These are phyloP conservation scores for Crax fasciolata DNA, from an alignment of 2,797 vertebrate genomes.

Conservation along the genomic window DNA sequence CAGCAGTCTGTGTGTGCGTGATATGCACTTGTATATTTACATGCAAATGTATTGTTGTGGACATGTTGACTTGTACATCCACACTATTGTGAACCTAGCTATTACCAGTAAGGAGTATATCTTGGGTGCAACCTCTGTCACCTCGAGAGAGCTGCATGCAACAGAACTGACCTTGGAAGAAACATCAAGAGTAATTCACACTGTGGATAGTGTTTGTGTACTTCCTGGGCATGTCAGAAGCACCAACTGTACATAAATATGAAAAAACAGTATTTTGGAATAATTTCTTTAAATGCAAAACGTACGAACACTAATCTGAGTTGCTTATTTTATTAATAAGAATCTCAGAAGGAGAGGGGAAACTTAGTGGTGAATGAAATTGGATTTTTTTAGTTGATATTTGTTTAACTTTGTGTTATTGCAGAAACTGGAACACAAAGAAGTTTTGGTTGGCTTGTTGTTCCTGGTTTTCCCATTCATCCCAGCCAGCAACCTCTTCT, in stretches of 20 bases:
- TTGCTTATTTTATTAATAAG: neutral
- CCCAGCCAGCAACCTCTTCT: slow-evolving; percentile 97
- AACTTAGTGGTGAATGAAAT: slow-evolving; percentile 20
- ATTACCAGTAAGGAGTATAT: neutral
- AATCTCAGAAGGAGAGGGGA: slow-evolving; percentile 19
- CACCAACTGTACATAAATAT: neutral
- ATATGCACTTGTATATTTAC: neutral
- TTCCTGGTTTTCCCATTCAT: slow-evolving; percentile 97
- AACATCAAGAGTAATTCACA: neutral
- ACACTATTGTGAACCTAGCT: neutral
- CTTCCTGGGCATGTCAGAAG: neutral
- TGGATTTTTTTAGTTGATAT: slow-evolving; percentile 62
- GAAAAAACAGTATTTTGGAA: neutral
- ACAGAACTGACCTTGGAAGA: neutral
- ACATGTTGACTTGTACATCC: neutral
- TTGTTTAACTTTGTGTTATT: slow-evolving; percentile 81
- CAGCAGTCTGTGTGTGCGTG: neutral
- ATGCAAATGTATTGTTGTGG: neutral
- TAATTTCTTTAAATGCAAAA: neutral
- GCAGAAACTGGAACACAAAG: slow-evolving; percentile 90
- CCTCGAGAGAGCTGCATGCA: neutral
- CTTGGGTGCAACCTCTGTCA: neutral
- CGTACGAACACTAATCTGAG: neutral
- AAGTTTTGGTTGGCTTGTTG: slow-evolving; percentile 91
- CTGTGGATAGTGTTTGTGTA: neutral